Base-by-base conservation (phyloP, 2,113 vertebrate species). In the Myiopsitta monachus region DNA sequence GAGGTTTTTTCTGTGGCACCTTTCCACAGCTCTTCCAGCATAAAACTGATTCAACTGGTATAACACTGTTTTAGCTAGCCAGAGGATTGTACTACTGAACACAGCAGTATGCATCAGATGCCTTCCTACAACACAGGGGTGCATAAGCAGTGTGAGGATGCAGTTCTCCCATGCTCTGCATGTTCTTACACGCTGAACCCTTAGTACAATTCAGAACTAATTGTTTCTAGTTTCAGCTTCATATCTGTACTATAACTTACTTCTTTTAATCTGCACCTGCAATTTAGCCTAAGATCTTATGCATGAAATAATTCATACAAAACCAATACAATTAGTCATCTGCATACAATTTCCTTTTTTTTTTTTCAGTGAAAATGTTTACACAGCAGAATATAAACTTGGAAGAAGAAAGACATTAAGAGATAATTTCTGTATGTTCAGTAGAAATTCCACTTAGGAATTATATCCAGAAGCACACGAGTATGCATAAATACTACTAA, bases 291-390 rank as follows among this genome's bases (percentile, higher is more conserved):
- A 74, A 79, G 57, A 47, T 57, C 19, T 47, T 87, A 61, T 72
- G 26, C 7, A 21, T 51, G 28, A 83, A 73, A 57, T 90, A 21
- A 68, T 81, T 87, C 61, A 68, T 80, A 68, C 4, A 1, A 91
- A 91, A 73, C 4, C 43, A 92, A 69, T 67, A 91, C 87, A 75
- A 85, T 72, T 55, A 64, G 14, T 94, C 33, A 91, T 79, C 39
- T 82, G 31, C 27, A 87, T 59, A 43, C 0, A 5, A n/a, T 57
- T 57, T 49, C 30, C 26, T 38, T 41, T 59, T 54, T 68, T 8
- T 44, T 23, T 73, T 61, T 33, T 49, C 14, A 83, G 5, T 83
- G n/a, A 67, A 88, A 87, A 46, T 8, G 1, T 3, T 88, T 55
- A 72, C 38, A 83, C 11, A 57, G 43, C 28, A 66, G 19, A 83